Evolutionary conservation across 2,888 invertebrate species (phyloP), one percentile per base, ranked within the genome.

Genomic region (Antitype chi): DNA sequence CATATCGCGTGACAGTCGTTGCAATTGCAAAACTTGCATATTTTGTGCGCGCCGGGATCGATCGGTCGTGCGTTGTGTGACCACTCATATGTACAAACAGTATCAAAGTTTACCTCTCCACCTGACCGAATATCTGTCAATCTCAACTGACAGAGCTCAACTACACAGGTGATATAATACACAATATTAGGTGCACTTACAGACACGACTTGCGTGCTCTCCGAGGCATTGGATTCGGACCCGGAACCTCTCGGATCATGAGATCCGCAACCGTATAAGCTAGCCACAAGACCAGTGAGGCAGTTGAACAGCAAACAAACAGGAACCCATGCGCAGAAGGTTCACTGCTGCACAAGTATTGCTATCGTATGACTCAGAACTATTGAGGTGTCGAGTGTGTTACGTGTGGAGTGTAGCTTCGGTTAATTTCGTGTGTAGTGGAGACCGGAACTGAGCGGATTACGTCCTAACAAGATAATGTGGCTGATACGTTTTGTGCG

Each of bases 381-480:
- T 25, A 25, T 7, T 70, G 32, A 38, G 23, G 17, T 38, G 52
- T 32, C 53, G 17, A 25, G 32, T 76, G 75, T 62, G 64, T 49
- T 25, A n/a, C 47, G 53, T 28, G 43, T 32, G 15, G 38, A 63
- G 77, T 70, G 55, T 32, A 57, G 3, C 43, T 57, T 62, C 43
- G 49, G 70, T 20, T 8, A 1, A 7, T 53, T 15, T 52, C 7
- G 15, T 53, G 57, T 57, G n/a, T 9, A 25, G 57, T 55, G 68
- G 52, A 43, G 25, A 2, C 62, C 70, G 83, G 78, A 70, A 67
- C 60, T 76, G 66, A 52, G 77, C 70, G 53, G 80, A 78, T 80
- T 82, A 70, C 67, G 47, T 52, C n/a, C 57, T 78, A 82, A 82
- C 83, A 38, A 82, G 83, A 80, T 80, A 70, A 82, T 78, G 78